Percentiles rank a stretch among this genome's conserved stretches.
These are phyloP conservation scores for Neodiprion fabricii DNA, from an alignment of 1,140 invertebrate genomes.

Conservation along the genomic window DNA sequence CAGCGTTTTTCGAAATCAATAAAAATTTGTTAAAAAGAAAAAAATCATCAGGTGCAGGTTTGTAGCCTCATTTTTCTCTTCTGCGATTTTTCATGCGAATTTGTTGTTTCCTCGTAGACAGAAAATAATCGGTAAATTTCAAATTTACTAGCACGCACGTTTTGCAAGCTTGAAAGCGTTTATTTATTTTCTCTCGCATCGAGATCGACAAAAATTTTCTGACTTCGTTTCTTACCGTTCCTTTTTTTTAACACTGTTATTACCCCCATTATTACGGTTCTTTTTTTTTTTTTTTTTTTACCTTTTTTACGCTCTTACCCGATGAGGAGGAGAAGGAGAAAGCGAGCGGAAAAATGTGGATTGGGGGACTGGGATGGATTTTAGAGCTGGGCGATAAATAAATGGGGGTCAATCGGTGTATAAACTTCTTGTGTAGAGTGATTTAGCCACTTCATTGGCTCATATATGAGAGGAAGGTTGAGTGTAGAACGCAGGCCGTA, in stretches of 20 bases:
- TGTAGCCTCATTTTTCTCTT: no score
- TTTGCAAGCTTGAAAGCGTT: no score
- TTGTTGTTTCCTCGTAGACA: no score
- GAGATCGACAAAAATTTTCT: no score
- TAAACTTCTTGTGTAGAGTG: conserved; percentile 48
- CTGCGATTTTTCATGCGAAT: no score
- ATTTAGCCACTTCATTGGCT: conserved; percentile 44
- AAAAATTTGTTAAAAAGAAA: no score
- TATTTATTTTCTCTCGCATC: no score
- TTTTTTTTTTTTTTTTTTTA: conserved; percentile 27
- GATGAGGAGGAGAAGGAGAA: conserved; percentile 3
- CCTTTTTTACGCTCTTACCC: conserved; percentile 21
- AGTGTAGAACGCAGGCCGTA: conserved; percentile 47
- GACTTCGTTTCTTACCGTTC: background rate
- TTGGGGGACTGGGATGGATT: background rate
- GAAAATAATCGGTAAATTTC: no score
- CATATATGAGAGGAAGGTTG: conserved; percentile 35
- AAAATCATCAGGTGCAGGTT: no score
- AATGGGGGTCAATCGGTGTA: conserved; percentile 50
- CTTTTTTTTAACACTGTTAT: background rate
- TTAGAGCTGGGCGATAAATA: conserved; percentile 45
- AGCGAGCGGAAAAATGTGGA: background rate
- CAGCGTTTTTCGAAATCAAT: no score
- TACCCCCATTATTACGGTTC: no score
- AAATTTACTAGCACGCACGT: no score